Evolutionary conservation across 2,888 invertebrate genomes (phyloP).

Genomic region (Cheilosia vulpina): DNA sequence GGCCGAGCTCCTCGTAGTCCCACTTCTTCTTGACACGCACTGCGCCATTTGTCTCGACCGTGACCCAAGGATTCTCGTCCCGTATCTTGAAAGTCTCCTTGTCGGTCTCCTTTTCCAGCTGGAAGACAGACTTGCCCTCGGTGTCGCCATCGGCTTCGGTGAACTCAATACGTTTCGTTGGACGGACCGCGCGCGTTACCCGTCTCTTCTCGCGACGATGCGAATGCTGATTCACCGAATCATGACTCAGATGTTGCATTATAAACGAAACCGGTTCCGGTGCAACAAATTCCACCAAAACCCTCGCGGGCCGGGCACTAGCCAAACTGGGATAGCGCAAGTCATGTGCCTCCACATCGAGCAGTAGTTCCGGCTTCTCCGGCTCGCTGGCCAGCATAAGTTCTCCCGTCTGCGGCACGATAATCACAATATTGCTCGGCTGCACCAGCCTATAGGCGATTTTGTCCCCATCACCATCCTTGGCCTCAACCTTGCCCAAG

Average conservation of each 20-base stretch:
- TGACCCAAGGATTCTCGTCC: slow-evolving; percentile 97
- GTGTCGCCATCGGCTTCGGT: slow-evolving; percentile 95
- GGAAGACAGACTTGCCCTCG: slow-evolving; percentile 94
- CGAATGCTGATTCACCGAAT: slow-evolving; percentile 83
- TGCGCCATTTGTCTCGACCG: slow-evolving; percentile 95
- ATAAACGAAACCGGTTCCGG: slow-evolving; percentile 86
- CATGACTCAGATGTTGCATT: slow-evolving; percentile 85
- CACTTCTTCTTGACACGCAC: slow-evolving; percentile 97
- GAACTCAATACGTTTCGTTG: slow-evolving; percentile 96
- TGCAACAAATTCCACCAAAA: slow-evolving; percentile 89
- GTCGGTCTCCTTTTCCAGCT: slow-evolving; percentile 95
- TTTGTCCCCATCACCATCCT: slow-evolving; percentile 95
- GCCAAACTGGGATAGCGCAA: slow-evolving; percentile 89
- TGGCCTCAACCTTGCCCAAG: slow-evolving; percentile 93
- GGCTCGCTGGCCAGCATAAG: slow-evolving; percentile 93
- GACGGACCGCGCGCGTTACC: slow-evolving; percentile 95
- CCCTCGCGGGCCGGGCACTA: slow-evolving; percentile 89
- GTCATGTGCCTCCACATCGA: slow-evolving; percentile 93
- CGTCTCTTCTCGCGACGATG: slow-evolving; percentile 90
- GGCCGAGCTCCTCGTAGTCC: slow-evolving; percentile 97
- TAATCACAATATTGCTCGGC: slow-evolving; percentile 92
- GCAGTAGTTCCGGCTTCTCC: slow-evolving; percentile 87
- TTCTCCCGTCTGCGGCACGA: slow-evolving; percentile 97
- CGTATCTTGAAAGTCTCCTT: slow-evolving; percentile 96
- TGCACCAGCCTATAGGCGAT: slow-evolving; percentile 93